Conservation (phyloP, 1,140 invertebrate species). For the Phymastichus coffea region DNA sequence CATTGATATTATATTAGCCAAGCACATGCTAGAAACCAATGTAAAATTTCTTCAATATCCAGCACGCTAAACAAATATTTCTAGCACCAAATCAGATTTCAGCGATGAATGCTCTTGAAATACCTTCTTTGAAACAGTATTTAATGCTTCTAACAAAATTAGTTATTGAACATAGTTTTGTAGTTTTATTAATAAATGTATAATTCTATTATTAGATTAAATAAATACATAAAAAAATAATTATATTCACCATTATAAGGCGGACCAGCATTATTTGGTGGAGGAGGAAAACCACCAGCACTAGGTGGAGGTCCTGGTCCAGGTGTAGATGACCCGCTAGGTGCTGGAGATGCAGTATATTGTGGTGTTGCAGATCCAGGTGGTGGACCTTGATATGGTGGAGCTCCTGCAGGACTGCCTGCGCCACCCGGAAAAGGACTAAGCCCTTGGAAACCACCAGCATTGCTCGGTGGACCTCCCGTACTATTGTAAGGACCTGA, state of each 20-base stretch:
- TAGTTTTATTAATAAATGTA: too few relatives aligned
- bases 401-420: slow-evolving; percentile 64
- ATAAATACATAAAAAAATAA: too few relatives aligned
- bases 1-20: too few relatives aligned
- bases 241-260: slow-evolving; percentile 70
- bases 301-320: slow-evolving; percentile 65
- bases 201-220: too few relatives aligned
- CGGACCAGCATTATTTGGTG: slow-evolving; percentile 62
- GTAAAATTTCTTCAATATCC: too few relatives aligned
- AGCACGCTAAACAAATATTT: too few relatives aligned
- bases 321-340: slow-evolving; percentile 73
- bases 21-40: too few relatives aligned
- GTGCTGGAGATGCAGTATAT: slow-evolving; percentile 73
- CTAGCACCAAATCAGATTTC: too few relatives aligned
- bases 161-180: too few relatives aligned
- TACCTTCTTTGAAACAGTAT: too few relatives aligned
- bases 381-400: slow-evolving; percentile 65
- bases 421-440: slow-evolving; percentile 65
- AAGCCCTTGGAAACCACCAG: slow-evolving; percentile 60
- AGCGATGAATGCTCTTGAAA: too few relatives aligned
- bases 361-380: slow-evolving; percentile 73
- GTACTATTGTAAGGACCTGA: slow-evolving; percentile 56
- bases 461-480: slow-evolving; percentile 59
- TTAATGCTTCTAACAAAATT: too few relatives aligned
- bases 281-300: slow-evolving; percentile 64